A percentile compares a stretch with the other conserved stretches of the same genome.
phyloP scores from a whole-genome alignment of 2,113 vertebrate species.

The Plotosus lineatus region DNA sequence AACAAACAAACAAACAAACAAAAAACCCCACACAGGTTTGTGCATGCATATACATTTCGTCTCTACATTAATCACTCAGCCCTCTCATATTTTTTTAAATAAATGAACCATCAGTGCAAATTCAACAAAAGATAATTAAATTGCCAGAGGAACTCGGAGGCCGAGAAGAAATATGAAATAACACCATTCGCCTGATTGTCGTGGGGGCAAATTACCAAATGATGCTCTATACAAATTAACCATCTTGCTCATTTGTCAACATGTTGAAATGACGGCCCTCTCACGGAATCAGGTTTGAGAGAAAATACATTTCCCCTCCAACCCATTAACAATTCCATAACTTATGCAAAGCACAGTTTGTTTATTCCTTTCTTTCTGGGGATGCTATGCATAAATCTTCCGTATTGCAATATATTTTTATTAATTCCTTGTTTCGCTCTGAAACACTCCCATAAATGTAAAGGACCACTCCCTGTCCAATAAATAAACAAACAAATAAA shows the following conservation, averaged over 20 bases:
- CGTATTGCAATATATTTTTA: slow-evolving; percentile 26
- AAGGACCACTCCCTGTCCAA: no score
- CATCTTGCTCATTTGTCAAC: slow-evolving; percentile 46
- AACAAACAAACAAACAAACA: not conserved
- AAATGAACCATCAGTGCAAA: slow-evolving; percentile 51
- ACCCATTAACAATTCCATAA: slow-evolving; percentile 47
- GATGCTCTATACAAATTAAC: slow-evolving; percentile 55
- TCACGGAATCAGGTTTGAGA: slow-evolving; percentile 40
- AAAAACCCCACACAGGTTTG: not conserved
- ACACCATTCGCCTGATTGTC: slow-evolving; percentile 53
- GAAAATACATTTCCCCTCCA: slow-evolving; percentile 39
- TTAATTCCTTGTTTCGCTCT: not conserved
- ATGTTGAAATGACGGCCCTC: slow-evolving; percentile 47
- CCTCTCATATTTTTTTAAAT: slow-evolving; percentile 48
- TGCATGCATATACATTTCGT: slow-evolving; percentile 19
- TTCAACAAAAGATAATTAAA: slow-evolving; percentile 56
- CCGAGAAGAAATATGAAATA: slow-evolving; percentile 51
- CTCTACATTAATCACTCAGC: slow-evolving; percentile 46
- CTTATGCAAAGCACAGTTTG: slow-evolving; percentile 28
- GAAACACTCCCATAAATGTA: not conserved
- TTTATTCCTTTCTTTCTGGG: slow-evolving; percentile 31
- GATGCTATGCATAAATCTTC: slow-evolving; percentile 31
- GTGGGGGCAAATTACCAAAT: slow-evolving; percentile 53
- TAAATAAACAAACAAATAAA: no score
- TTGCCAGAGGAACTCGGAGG: slow-evolving; percentile 53